These are phyloP conservation scores for Gavia stellata DNA, from an alignment of 2,113 vertebrate genomes.

Conservation along the genomic window DNA sequence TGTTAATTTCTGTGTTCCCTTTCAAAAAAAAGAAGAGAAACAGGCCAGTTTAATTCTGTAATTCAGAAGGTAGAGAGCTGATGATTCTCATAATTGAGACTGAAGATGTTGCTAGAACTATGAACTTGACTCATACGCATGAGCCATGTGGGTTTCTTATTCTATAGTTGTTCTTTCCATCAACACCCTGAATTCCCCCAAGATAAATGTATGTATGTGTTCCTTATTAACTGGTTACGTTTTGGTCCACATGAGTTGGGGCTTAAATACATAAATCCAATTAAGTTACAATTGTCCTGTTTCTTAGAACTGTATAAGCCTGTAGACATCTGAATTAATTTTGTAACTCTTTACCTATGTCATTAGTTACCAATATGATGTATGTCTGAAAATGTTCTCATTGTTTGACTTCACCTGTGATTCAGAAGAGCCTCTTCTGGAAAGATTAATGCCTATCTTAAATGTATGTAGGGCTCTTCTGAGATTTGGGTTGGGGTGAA, in stretches of 20 bases:
- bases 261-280: not conserved
- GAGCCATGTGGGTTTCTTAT: not conserved
- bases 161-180: not conserved
- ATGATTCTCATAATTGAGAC: not conserved
- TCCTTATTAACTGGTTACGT: not conserved
- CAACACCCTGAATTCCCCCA: not conserved
- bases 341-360: not conserved
- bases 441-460: not conserved
- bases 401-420: not conserved
- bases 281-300: not conserved
- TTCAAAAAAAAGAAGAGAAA: not conserved
- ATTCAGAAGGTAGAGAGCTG: not conserved
- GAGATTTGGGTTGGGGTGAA: not conserved
- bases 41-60: not conserved
- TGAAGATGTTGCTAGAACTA: not conserved
- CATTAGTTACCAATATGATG: not conserved
- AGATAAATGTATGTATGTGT: not conserved
- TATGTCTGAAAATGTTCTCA: not conserved
- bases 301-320: not conserved
- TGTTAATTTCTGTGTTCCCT: not conserved
- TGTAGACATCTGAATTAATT: not conserved
- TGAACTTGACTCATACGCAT: not conserved
- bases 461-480: rapidly evolving
- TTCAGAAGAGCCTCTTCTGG: not conserved
- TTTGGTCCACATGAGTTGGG: not conserved